Evolutionary conservation across 2,113 vertebrate species (phyloP).

Genomic region (Rhea pennata): DNA sequence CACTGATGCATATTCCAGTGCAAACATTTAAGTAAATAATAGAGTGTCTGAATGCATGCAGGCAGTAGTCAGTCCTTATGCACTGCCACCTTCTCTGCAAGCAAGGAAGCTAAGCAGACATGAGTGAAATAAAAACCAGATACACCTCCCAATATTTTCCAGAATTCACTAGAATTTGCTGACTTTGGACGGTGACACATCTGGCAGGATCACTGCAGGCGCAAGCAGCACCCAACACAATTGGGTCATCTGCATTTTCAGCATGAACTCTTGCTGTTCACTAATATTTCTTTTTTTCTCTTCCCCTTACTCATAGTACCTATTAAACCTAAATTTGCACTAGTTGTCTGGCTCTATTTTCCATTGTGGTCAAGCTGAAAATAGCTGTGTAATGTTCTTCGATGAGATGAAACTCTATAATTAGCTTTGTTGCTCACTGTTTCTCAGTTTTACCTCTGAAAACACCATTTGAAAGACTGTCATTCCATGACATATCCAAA

Average conservation of each 20-base stretch:
- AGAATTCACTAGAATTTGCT: fast-evolving
- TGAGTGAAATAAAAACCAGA: fast-evolving
- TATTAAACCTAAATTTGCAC: neutral
- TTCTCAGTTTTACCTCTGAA: neutral
- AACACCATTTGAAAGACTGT: neutral
- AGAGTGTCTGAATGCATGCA: fast-evolving
- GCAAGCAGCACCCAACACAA: neutral
- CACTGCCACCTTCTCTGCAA: neutral
- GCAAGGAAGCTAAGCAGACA: neutral
- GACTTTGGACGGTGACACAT: fast-evolving
- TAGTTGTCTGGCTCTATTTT: neutral
- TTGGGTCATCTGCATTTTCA: neutral
- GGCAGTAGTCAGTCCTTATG: neutral
- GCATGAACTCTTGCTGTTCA: neutral
- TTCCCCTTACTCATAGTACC: neutral
- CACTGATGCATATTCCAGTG: neutral
- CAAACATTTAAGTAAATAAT: neutral
- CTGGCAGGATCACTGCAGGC: neutral
- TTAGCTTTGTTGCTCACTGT: neutral
- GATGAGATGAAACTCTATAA: neutral
- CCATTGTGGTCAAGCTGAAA: neutral
- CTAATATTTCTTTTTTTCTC: neutral
- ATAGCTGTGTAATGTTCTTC: neutral
- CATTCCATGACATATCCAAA: neutral
- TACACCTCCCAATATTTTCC: fast-evolving